Evolutionary conservation across 2,888 invertebrate species (phyloP).

Genomic region (Antheraea assamensis): DNA sequence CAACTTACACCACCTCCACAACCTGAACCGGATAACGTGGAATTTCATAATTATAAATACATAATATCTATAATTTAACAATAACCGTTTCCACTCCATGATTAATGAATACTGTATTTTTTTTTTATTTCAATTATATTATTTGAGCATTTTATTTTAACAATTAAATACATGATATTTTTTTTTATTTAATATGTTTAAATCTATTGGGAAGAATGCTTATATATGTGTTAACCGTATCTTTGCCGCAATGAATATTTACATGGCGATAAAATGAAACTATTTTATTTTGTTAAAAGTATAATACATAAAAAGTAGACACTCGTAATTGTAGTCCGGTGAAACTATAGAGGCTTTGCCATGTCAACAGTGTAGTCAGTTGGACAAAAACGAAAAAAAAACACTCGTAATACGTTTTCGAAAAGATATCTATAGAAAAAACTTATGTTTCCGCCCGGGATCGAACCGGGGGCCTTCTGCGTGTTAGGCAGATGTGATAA

Average conservation of each 20-base stretch:
- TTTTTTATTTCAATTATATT: neutral
- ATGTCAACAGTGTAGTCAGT: too few species aligned
- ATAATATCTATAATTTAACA: neutral
- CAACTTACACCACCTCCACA: conserved; percentile 28
- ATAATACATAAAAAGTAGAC: too few species aligned
- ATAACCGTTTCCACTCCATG: neutral
- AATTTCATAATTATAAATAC: neutral
- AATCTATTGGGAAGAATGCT: neutral
- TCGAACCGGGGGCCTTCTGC: conserved; percentile 95
- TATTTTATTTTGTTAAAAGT: too few species aligned
- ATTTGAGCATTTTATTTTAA: neutral
- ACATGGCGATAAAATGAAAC: too few species aligned
- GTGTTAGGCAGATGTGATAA: conserved; percentile 96
- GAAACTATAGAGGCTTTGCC: too few species aligned
- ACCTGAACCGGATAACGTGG: conserved; percentile 14
- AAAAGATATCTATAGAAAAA: conserved; percentile 25
- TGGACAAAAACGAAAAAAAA: too few species aligned
- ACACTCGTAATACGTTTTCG: neutral
- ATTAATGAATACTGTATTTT: neutral
- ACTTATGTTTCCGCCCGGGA: conserved; percentile 90
- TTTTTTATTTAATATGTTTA: neutral
- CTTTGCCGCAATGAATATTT: too few species aligned
- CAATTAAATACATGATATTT: too few species aligned
- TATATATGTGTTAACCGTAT: neutral
- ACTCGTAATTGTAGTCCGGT: too few species aligned